These are phyloP conservation scores for Aptenodytes forsteri DNA, from an alignment of 2,113 vertebrate species.

Conservation along the genomic window DNA sequence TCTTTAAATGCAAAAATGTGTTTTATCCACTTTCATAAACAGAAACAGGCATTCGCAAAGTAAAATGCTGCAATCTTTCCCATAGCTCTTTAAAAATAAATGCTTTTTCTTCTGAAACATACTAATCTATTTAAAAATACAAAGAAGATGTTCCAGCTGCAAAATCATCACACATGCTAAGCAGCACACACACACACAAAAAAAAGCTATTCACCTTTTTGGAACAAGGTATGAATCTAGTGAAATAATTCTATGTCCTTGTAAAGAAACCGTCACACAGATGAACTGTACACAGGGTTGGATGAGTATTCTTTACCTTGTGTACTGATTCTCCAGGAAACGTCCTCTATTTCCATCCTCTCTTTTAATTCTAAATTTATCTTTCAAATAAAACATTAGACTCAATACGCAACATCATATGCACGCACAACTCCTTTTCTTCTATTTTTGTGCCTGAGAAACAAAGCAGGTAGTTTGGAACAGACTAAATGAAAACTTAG, in stretches of 20 bases:
- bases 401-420: background rate
- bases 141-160: background rate
- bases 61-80: background rate
- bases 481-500: background rate
- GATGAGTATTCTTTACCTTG: background rate
- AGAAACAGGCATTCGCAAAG: background rate
- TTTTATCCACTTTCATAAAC: background rate
- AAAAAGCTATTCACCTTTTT: background rate
- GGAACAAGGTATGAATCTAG: background rate
- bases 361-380: background rate
- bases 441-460: background rate
- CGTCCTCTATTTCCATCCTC: background rate
- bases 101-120: background rate
- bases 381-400: background rate
- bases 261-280: background rate
- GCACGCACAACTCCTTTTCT: background rate
- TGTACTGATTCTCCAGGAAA: background rate
- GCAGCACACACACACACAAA: background rate
- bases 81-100: background rate
- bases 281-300: background rate
- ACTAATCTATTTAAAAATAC: background rate
- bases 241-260: background rate
- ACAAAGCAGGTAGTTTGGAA: background rate
- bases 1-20: background rate
- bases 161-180: background rate